Base-by-base conservation (phyloP, 2,888 invertebrate genomes). In the Panzeria rudis region DNA sequence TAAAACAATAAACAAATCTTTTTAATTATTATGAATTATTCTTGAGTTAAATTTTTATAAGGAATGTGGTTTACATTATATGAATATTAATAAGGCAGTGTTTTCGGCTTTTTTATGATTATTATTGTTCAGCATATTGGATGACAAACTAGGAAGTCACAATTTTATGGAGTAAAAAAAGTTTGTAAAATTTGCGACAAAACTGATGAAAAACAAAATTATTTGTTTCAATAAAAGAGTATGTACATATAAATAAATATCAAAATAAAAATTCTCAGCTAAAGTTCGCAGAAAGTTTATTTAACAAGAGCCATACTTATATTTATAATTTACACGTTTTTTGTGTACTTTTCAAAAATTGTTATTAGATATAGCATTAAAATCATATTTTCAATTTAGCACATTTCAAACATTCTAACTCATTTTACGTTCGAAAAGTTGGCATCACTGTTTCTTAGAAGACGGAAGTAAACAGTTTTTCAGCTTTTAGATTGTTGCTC, bases 71-170 rank as follows among this genome's bases (percentile, higher is more conserved):
- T 32, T 83, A 75, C 85, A 75, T 71, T 23, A 25, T 64, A 52
- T 80, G 86, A 44, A 86, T 86, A 79, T 83, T 86, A 79, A 86
- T 76, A 9, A 38, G 44, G 1, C n/a, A 25, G 23, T 6, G 15
- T 20, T 68, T 59, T 52, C 8, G 17, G 4, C 38, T 38, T 35
- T 59, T 47, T 35, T 41, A 47, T 47, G 1, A 20, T 50, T 50
- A 2, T 50, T 61, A 32, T 47, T 84, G 9, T 29, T 4, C n/a
- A 50, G 38, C 47, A 77, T 73, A 64, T 69, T 52, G 68, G 84
- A 87, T 88, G 87, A 88, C 88, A 86, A 90, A 89, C 87, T 87
- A 88, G 89, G 89, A 89, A 89, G 88, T 86, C 77, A 75, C 44
- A 77, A 72, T 64, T 73, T 84, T 83, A 84, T 83, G 61, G 13